Percentiles rank a stretch among this genome's conserved stretches.
Conservation (phyloP, 2,113 vertebrate genomes). For the Pseudorasbora parva region DNA sequence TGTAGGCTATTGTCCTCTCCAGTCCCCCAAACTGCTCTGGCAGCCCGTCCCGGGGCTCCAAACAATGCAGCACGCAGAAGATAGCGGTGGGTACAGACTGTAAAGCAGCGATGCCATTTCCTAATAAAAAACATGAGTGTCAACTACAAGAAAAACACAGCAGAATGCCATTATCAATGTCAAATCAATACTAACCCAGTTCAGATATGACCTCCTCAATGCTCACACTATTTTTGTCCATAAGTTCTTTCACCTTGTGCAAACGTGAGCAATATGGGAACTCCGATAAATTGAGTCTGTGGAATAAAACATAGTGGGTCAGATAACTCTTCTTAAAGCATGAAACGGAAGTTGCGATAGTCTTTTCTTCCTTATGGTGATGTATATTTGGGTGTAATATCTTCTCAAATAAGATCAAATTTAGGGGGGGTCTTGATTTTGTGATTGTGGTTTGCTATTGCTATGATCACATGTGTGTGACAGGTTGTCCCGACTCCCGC, state of each 20-base stretch:
- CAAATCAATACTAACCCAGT: slow-evolving; percentile 80
- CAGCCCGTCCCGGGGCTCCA: slow-evolving; percentile 85
- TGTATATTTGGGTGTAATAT: too few species aligned
- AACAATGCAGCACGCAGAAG: slow-evolving; percentile 93
- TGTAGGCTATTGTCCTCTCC: slow-evolving; percentile 92
- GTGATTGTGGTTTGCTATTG: too few species aligned
- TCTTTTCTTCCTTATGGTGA: too few species aligned
- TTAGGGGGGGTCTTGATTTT: too few species aligned
- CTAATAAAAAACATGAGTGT: slow-evolving; percentile 66
- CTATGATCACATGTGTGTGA: too few species aligned
- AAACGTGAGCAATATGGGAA: slow-evolving; percentile 90
- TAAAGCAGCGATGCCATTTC: slow-evolving; percentile 92
- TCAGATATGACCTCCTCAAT: slow-evolving; percentile 90
- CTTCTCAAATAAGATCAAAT: too few species aligned
- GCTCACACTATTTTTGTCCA: slow-evolving; percentile 84
- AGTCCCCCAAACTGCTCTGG: slow-evolving; percentile 84
- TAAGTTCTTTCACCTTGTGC: slow-evolving; percentile 89
- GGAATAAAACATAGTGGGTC: slow-evolving; percentile 34
- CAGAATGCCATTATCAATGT: not conserved
- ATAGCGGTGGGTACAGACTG: slow-evolving; percentile 97
- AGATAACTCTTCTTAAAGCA: not conserved
- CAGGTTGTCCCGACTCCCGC: too few species aligned
- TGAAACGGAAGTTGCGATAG: too few species aligned
- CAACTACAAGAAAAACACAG: not conserved
- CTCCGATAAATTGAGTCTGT: slow-evolving; percentile 90